Evolutionary conservation across 2,888 invertebrate species (phyloP).

Genomic region (Lithodes maja): DNA sequence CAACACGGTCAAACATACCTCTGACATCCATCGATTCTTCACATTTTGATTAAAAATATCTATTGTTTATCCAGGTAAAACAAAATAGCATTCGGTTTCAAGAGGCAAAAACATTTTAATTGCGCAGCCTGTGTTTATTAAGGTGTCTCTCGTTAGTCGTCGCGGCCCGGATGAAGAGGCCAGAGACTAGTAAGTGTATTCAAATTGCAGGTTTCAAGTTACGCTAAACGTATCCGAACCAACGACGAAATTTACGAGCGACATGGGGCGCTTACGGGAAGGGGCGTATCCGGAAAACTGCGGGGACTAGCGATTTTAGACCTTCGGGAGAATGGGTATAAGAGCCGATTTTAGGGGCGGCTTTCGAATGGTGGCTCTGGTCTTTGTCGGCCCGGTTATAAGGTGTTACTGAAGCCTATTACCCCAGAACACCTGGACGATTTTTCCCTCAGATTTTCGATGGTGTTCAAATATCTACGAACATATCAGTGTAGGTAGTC

Average conservation of each 20-base stretch:
- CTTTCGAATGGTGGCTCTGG: background rate
- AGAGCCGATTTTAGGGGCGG: background rate
- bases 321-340: background rate
- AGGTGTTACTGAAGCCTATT: slow-evolving; percentile 3
- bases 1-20: too few species aligned
- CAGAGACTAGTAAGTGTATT: background rate
- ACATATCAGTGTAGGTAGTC: too few species aligned
- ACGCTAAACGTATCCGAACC: slow-evolving; percentile 21
- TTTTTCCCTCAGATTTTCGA: background rate
- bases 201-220: slow-evolving; percentile 38
- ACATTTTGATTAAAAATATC: too few species aligned
- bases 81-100: too few species aligned
- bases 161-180: slow-evolving; percentile 3
- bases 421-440: background rate
- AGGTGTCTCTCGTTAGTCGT: background rate
- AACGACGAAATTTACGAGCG: slow-evolving; percentile 50
- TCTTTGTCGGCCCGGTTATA: background rate
- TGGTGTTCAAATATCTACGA: background rate
- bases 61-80: too few species aligned
- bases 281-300: background rate
- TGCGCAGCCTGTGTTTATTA: background rate
- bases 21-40: too few species aligned
- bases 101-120: too few species aligned
- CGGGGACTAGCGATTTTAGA: background rate
- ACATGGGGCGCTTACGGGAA: slow-evolving; percentile 1